A percentile compares a stretch with the other conserved stretches of the same genome.
Conservation (phyloP, 2,113 vertebrate genomes). For the Ameiurus melas region DNA sequence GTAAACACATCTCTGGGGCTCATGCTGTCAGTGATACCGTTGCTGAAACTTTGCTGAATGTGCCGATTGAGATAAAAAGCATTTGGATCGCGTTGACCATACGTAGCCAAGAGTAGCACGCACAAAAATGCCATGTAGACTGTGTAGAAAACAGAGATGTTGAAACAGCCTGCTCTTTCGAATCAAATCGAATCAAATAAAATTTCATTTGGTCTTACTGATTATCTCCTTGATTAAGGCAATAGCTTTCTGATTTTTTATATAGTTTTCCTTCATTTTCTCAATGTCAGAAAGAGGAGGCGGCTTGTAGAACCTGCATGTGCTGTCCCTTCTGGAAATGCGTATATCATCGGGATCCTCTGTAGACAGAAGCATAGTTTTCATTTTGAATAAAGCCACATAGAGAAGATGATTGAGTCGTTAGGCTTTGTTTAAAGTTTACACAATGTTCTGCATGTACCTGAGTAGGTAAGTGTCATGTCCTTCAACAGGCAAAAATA, state of each 20-base stretch:
- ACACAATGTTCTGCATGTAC: slow-evolving; percentile 49
- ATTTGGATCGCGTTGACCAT: slow-evolving; percentile 89
- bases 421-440: not conserved
- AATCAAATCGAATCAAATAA: not conserved
- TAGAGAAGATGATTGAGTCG: not conserved
- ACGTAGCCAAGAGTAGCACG: slow-evolving; percentile 89
- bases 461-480: slow-evolving; percentile 48
- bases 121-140: slow-evolving; percentile 89
- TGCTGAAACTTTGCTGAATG: slow-evolving; percentile 84
- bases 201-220: slow-evolving; percentile 66
- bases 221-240: slow-evolving; percentile 86
- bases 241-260: slow-evolving; percentile 89
- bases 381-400: not conserved
- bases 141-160: slow-evolving; percentile 64
- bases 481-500: not conserved
- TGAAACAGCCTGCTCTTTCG: too few species aligned
- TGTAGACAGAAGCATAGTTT: slow-evolving; percentile 50
- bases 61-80: slow-evolving; percentile 87
- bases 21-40: slow-evolving; percentile 74
- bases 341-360: slow-evolving; percentile 73
- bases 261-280: slow-evolving; percentile 79
- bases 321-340: slow-evolving; percentile 78
- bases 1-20: slow-evolving; percentile 81
- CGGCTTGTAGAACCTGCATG: slow-evolving; percentile 80
- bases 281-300: slow-evolving; percentile 80